A percentile compares a stretch with the other conserved stretches of the same genome.
Conservation (phyloP, 2,888 invertebrate genomes). For the Himalopsyche kuldschensis region DNA sequence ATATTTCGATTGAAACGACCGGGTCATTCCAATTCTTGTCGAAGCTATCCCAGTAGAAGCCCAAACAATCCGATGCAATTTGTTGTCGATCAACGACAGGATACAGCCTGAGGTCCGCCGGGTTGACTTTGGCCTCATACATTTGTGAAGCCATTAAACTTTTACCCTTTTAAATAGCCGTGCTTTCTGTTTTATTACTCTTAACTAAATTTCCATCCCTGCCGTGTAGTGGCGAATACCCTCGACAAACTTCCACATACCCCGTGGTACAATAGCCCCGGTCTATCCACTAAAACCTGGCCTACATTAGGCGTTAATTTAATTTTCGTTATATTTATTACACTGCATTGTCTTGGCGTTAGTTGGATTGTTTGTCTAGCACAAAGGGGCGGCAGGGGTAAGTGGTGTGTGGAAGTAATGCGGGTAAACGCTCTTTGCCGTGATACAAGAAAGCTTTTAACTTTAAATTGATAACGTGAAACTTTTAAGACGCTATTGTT, state of each 20-base stretch:
- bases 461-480: constrained; percentile 24
- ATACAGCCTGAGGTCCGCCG: background rate
- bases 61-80: background rate
- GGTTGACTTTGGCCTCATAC: background rate
- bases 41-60: background rate
- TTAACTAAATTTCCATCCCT: constrained; percentile 20
- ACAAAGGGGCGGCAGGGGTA: constrained; percentile 16
- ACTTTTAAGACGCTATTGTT: constrained; percentile 26
- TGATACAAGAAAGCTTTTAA: constrained; percentile 23
- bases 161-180: constrained; percentile 31
- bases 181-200: constrained; percentile 29
- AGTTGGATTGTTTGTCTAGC: constrained; percentile 27
- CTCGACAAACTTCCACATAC: background rate
- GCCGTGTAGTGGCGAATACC: background rate
- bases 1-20: too few species aligned
- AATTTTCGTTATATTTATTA: constrained; percentile 39
- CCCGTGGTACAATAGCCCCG: background rate
- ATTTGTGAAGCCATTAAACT: constrained; percentile 17
- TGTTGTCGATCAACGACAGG: background rate
- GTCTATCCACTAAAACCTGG: constrained; percentile 21
- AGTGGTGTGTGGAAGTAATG: constrained; percentile 14
- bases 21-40: too few species aligned
- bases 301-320: constrained; percentile 39
- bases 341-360: constrained; percentile 37
- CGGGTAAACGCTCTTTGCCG: constrained; percentile 20